Conservation (phyloP, 2,113 vertebrate species). For the Excalfactoria chinensis region DNA sequence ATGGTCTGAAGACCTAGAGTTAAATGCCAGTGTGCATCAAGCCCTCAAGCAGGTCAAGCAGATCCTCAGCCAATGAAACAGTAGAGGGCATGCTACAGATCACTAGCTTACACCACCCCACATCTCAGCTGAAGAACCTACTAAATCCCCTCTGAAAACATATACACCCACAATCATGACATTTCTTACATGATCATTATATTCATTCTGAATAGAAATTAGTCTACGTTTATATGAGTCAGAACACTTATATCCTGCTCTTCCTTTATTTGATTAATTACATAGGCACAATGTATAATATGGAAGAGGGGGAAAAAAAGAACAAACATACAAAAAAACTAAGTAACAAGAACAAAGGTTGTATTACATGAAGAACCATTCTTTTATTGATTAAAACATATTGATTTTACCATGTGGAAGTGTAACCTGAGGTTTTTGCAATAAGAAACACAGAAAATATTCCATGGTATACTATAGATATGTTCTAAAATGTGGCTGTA, state of each 20-base stretch:
- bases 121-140: background rate
- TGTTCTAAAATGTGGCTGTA: background rate
- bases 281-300: background rate
- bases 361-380: background rate
- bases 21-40: background rate
- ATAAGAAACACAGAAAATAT: background rate
- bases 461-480: background rate
- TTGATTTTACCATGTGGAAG: background rate
- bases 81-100: background rate
- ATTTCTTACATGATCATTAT: background rate
- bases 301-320: background rate
- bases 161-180: background rate
- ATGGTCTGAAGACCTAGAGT: constrained; percentile 3
- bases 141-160: background rate
- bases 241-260: background rate
- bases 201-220: background rate
- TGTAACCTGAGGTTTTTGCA: background rate
- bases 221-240: background rate
- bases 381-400: background rate
- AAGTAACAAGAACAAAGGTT: background rate
- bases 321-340: background rate
- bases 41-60: constrained; percentile 4
- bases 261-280: background rate
- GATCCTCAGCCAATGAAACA: background rate
- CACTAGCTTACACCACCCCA: background rate